phyloP scores from a whole-genome alignment of 2,113 vertebrate species.

The Hyaena hyaena region DNA sequence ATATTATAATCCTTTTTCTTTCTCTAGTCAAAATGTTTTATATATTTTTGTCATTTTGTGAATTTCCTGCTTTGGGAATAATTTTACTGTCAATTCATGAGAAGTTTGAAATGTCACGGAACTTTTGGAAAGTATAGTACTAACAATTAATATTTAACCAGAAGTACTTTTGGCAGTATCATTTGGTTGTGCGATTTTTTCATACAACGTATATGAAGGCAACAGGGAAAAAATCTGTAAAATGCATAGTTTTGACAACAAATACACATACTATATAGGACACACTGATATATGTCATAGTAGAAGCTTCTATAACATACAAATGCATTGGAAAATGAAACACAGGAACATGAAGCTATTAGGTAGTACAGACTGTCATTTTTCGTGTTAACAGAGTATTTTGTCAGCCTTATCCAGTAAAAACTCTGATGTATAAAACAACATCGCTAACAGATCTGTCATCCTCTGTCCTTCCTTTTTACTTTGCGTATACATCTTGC shows the following conservation, averaged over 20 bases:
- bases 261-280: not conserved
- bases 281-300: slow-evolving; percentile 35
- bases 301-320: slow-evolving; percentile 66
- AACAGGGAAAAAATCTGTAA: not conserved
- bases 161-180: slow-evolving; percentile 44
- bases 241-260: slow-evolving; percentile 38
- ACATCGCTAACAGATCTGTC: slow-evolving; percentile 56
- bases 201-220: slow-evolving; percentile 12
- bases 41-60: slow-evolving; percentile 72
- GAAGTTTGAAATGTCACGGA: slow-evolving; percentile 66
- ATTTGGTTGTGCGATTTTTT: slow-evolving; percentile 48
- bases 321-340: slow-evolving; percentile 72
- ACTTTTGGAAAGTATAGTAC: slow-evolving; percentile 62
- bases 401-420: slow-evolving; percentile 63
- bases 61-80: slow-evolving; percentile 70
- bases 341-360: slow-evolving; percentile 65
- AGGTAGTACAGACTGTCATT: slow-evolving; percentile 66
- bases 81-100: slow-evolving; percentile 76
- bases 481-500: slow-evolving; percentile 62
- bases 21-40: slow-evolving; percentile 77
- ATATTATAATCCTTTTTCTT: slow-evolving; percentile 48
- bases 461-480: slow-evolving; percentile 43
- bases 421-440: slow-evolving; percentile 58
- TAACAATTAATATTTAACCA: slow-evolving; percentile 73
- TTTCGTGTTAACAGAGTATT: slow-evolving; percentile 80